Evolutionary conservation across 2,113 vertebrate genomes (phyloP).

Genomic region (Phylloscopus trochiloides): DNA sequence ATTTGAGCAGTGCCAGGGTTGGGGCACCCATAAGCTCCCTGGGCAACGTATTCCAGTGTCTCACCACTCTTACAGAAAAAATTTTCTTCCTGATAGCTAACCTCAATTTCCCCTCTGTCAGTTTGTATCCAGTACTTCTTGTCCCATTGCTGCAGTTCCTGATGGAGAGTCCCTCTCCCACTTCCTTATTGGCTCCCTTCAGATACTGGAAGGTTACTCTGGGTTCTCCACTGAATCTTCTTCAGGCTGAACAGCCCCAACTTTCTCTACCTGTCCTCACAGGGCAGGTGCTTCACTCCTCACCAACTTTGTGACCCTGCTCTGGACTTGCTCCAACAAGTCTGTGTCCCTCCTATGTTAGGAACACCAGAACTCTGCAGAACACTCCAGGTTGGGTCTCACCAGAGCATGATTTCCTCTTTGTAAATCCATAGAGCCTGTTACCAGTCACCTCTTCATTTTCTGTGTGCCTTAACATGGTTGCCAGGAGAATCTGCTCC

Average conservation of each 20-base stretch:
- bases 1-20: background rate
- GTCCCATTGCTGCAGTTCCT: background rate
- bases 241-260: accelerated
- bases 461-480: background rate
- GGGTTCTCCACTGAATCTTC: background rate
- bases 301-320: accelerated
- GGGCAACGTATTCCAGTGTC: background rate
- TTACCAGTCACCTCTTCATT: background rate
- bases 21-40: background rate
- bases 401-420: background rate
- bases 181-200: background rate
- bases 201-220: background rate
- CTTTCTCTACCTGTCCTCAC: background rate
- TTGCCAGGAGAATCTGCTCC: background rate
- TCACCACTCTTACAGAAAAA: background rate
- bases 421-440: background rate
- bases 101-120: background rate
- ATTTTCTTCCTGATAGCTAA: background rate
- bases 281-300: background rate
- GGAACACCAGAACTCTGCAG: background rate
- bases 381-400: no score
- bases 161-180: background rate
- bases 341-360: background rate
- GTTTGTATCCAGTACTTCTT: background rate
- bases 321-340: background rate